These are phyloP conservation scores for Virgularia gustaviana DNA, from an alignment of 92 coral and sea anemone genomes.

Conservation along the genomic window DNA sequence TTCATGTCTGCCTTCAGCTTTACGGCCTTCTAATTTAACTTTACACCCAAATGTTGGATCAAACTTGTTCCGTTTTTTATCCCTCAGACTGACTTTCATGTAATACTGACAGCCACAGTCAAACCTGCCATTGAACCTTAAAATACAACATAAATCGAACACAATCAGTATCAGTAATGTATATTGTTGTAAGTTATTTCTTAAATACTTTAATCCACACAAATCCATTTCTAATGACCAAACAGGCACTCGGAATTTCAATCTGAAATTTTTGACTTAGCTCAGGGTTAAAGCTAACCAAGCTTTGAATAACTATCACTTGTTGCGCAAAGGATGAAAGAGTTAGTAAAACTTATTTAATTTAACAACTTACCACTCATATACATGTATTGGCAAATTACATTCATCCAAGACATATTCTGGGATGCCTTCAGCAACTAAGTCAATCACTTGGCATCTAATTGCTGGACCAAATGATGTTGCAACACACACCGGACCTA, in stretches of 20 bases:
- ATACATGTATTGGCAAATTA: constrained; percentile 38
- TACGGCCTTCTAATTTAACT: constrained; percentile 1
- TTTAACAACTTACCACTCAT: constrained; percentile 30
- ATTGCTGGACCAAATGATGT: constrained; percentile 6
- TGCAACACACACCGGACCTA: constrained; percentile 24
- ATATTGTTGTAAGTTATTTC: not conserved
- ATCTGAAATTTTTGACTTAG: too few relatives aligned
- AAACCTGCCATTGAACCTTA: constrained; percentile 21
- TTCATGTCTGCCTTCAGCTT: constrained; percentile 4
- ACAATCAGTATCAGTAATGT: not conserved
- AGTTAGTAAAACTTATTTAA: too few relatives aligned
- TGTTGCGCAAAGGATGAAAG: too few relatives aligned
- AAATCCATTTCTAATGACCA: too few relatives aligned
- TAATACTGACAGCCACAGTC: constrained; percentile 27
- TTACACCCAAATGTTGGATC: constrained; percentile 12
- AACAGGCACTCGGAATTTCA: too few relatives aligned
- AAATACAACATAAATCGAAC: too few relatives aligned
- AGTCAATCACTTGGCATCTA: constrained; percentile 22
- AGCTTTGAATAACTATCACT: too few relatives aligned
- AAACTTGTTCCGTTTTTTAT: constrained; percentile 3
- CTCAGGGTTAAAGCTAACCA: too few relatives aligned
- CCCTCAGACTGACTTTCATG: constrained; percentile 18
- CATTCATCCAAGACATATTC: constrained; percentile 34
- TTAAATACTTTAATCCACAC: not conserved
- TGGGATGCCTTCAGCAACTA: constrained; percentile 18